Conservation (phyloP, 1,140 invertebrate species). For the Sycobia sp. region DNA sequence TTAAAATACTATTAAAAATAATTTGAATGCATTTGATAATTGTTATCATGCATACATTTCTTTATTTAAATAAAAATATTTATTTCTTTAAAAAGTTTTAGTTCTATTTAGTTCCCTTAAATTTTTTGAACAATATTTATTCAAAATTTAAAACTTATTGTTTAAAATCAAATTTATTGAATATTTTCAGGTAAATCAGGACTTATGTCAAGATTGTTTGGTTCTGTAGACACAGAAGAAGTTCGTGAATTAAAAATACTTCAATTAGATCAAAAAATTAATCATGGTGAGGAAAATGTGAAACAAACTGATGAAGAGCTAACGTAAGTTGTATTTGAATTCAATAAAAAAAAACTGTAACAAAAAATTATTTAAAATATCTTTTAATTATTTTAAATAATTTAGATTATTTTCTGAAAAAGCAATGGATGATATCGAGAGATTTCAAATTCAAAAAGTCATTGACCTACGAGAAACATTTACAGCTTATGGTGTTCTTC, state of each 20-base stretch:
- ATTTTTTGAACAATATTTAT: neutral
- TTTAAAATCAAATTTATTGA: neutral
- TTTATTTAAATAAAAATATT: too few relatives aligned
- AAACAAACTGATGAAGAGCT: slow-evolving; percentile 67
- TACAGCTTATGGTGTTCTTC: slow-evolving; percentile 74
- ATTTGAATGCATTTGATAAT: too few relatives aligned
- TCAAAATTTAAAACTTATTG: neutral
- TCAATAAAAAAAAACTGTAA: slow-evolving; percentile 16
- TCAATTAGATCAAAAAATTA: slow-evolving; percentile 75
- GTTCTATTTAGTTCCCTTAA: too few relatives aligned
- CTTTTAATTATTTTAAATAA: neutral
- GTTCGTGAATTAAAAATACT: slow-evolving; percentile 75
- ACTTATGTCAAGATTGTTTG: slow-evolving; percentile 76
- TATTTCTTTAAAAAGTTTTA: too few relatives aligned
- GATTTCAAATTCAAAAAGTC: slow-evolving; percentile 80
- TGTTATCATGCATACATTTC: too few relatives aligned
- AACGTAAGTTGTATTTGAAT: slow-evolving; percentile 61
- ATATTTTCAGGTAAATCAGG: slow-evolving; percentile 67
- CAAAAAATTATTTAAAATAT: too few relatives aligned
- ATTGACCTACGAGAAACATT: slow-evolving; percentile 79
- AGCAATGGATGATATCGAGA: slow-evolving; percentile 75
- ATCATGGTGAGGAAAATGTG: slow-evolving; percentile 67
- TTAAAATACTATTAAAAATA: too few relatives aligned
- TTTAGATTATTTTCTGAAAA: slow-evolving; percentile 74
- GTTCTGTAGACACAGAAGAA: slow-evolving; percentile 80